phyloP scores from a whole-genome alignment of 1,140 invertebrate genomes.

The Nebria ingens region DNA sequence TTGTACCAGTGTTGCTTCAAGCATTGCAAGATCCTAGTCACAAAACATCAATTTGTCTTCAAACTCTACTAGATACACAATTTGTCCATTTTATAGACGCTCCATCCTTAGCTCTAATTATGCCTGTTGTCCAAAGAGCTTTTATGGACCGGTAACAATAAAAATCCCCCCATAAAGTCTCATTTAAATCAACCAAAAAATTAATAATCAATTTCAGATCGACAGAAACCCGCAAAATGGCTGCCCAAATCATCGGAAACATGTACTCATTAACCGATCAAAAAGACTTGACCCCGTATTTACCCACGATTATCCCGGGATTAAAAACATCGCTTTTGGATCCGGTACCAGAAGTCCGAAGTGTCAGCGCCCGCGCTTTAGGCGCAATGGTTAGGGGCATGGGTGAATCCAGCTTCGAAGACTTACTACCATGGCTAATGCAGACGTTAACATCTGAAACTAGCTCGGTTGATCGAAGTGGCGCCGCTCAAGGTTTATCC shows the following conservation, averaged over 20 bases:
- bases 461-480: constrained; percentile 91
- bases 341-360: constrained; percentile 92
- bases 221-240: constrained; percentile 97
- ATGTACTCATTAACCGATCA: constrained; percentile 99
- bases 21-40: constrained; percentile 95
- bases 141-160: constrained; percentile 75
- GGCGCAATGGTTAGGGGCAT: constrained; percentile 97
- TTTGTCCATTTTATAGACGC: constrained; percentile 99
- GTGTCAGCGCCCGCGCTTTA: constrained; percentile 85
- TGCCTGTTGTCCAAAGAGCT: constrained; percentile 96
- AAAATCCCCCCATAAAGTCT: neutral
- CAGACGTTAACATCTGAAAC: constrained; percentile 92
- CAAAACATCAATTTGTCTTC: constrained; percentile 85
- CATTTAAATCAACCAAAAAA: neutral
- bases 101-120: constrained; percentile 94
- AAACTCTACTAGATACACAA: constrained; percentile 90
- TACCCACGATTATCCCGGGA: constrained; percentile 93
- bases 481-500: constrained; percentile 93
- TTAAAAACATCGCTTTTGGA: constrained; percentile 92
- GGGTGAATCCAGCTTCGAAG: constrained; percentile 91
- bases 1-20: constrained; percentile 82
- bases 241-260: constrained; percentile 98
- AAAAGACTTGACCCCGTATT: constrained; percentile 94
- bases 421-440: constrained; percentile 96
- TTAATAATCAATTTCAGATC: constrained; percentile 36